These are phyloP conservation scores for Agrochola circellaris DNA, from an alignment of 2,888 invertebrate genomes.

Conservation along the genomic window DNA sequence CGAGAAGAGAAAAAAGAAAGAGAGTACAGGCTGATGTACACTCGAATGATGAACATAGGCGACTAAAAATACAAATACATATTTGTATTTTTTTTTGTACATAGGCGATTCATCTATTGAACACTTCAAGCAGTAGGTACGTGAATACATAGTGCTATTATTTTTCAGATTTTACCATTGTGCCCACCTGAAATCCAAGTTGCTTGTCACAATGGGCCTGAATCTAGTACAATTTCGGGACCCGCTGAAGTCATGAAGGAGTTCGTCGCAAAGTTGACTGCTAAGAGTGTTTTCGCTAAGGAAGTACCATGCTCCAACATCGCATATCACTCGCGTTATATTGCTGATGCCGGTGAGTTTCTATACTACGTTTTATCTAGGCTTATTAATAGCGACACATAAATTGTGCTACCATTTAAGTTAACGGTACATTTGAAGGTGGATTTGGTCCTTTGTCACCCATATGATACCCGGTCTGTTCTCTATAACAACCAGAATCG, in stretches of 20 bases:
- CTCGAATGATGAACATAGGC: not conserved
- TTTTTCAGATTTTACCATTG: constrained; percentile 71
- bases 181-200: constrained; percentile 92
- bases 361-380: too few relatives aligned
- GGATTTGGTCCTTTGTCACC: too few relatives aligned
- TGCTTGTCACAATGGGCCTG: constrained; percentile 95
- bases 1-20: not conserved
- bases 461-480: too few relatives aligned
- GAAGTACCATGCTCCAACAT: constrained; percentile 93
- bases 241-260: constrained; percentile 91
- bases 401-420: too few relatives aligned
- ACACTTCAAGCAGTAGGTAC: not conserved
- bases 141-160: not conserved
- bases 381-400: too few relatives aligned
- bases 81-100: too few relatives aligned
- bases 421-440: too few relatives aligned
- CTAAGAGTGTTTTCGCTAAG: constrained; percentile 78
- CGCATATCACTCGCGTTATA: constrained; percentile 96
- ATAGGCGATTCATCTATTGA: not conserved
- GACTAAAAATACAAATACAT: too few relatives aligned
- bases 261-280: constrained; percentile 88
- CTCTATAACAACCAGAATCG: too few relatives aligned
- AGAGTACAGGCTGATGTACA: too few relatives aligned
- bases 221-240: constrained; percentile 95
- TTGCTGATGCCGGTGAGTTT: constrained; percentile 90